Conservation (phyloP, 1,140 invertebrate species). For the Holotrichia oblita region DNA sequence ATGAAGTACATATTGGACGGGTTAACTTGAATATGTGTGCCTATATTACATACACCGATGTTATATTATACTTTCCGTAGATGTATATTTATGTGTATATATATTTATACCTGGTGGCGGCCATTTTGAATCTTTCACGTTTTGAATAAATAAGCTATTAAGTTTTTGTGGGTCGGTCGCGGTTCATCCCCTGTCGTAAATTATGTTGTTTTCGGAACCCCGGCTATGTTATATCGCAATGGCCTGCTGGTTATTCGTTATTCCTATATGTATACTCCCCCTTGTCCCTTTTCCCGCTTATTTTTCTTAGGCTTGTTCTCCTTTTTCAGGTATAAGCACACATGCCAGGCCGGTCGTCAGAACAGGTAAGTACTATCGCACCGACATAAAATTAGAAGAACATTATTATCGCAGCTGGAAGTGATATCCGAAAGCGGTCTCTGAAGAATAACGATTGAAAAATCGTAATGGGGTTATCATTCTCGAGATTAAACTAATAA, state of each 20-base stretch:
- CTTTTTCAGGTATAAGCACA: slow-evolving; percentile 2
- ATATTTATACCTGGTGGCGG: slow-evolving; percentile 53
- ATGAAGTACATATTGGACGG: not conserved
- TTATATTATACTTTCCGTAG: no score
- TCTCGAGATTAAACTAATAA: not conserved
- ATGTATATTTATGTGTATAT: not conserved
- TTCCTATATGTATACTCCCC: not conserved
- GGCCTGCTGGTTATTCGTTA: slow-evolving; percentile 41
- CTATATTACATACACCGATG: not conserved
- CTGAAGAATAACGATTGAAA: not conserved
- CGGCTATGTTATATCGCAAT: slow-evolving; percentile 49
- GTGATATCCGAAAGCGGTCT: not conserved
- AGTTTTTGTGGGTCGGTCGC: slow-evolving; percentile 58
- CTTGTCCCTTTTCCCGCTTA: slow-evolving; percentile 1
- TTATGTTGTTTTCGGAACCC: slow-evolving; percentile 58
- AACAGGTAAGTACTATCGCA: slow-evolving; percentile 24
- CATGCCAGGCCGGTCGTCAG: not conserved
- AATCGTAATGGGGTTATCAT: not conserved
- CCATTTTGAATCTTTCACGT: slow-evolving; percentile 62
- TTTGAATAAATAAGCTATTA: slow-evolving; percentile 63
- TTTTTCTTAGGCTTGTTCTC: not conserved
- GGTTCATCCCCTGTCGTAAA: slow-evolving; percentile 57
- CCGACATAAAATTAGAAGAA: slow-evolving; percentile 10
- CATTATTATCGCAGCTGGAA: not conserved
- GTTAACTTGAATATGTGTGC: slow-evolving; percentile 1